These are phyloP conservation scores for Salarias fasciatus DNA, from an alignment of 2,797 vertebrate genomes.

Conservation along the genomic window DNA sequence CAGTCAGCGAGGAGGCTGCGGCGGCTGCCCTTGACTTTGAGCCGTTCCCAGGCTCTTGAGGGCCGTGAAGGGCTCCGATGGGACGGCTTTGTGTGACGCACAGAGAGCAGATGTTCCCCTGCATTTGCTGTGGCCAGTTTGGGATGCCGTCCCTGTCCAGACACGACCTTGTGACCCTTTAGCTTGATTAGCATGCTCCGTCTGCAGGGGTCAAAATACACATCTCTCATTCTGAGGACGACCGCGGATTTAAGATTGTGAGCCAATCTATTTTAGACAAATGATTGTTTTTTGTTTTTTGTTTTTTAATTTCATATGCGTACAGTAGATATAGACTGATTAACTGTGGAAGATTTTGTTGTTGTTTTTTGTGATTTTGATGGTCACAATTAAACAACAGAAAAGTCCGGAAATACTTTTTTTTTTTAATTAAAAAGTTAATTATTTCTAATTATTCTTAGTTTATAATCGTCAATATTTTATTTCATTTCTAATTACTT, in stretches of 20 bases:
- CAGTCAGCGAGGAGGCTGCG: slow-evolving; percentile 45
- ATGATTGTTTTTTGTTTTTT: neutral
- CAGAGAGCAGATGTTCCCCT: slow-evolving; percentile 79
- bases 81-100: slow-evolving; percentile 73
- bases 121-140: slow-evolving; percentile 72
- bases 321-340: no score
- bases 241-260: slow-evolving; percentile 22
- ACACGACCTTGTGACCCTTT: slow-evolving; percentile 73
- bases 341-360: no score
- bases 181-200: slow-evolving; percentile 72
- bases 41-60: slow-evolving; percentile 71
- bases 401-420: no score
- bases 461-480: no score
- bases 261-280: slow-evolving; percentile 10
- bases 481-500: no score
- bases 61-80: slow-evolving; percentile 52
- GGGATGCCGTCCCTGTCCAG: slow-evolving; percentile 69
- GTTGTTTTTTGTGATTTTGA: no score
- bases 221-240: slow-evolving; percentile 46
- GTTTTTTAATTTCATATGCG: neutral
- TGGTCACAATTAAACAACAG: no score
- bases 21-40: slow-evolving; percentile 78
- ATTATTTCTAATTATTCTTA: no score
- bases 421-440: no score
- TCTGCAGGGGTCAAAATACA: slow-evolving; percentile 56